Base-by-base conservation (phyloP, 2,113 vertebrate species). In the Lonchura striata region DNA sequence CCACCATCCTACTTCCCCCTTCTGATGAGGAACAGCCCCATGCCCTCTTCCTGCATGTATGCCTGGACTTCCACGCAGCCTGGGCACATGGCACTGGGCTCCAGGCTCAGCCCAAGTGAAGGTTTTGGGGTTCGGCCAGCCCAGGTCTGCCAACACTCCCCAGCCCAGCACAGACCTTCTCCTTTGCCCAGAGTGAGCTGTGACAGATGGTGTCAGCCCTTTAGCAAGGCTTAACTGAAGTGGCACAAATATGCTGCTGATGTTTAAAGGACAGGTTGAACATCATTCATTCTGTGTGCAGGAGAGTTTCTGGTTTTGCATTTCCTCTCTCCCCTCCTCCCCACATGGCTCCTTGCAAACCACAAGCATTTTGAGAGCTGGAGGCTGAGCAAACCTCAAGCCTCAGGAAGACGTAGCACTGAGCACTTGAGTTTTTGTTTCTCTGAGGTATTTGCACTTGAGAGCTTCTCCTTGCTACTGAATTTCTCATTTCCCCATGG, bases 401-500 rank as follows among this genome's bases (percentile, higher is more conserved):
- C 64, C 81, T 93, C 78, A 70, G 14, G 6, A 96, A 93, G 86
- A 91, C 0, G 10, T 74, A 91, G 81, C 59, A 83, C 41, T 50
- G 90, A 96, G 78, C 78, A 72, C 92, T 86, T 87, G n/a, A 75
- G 50, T 46, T 94, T 93, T 80, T 90, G 88, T 86, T 94, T 96
- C 92, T 92, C 94, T 77, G 72, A 94, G 92, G 95, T 95, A 96
- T 90, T 85, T 92, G 76, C 78, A 94, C 91, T 94, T 90, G 90
- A 94, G 96, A 94, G 92, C 93, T 93, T 82, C 89, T 88, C 83
- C 66, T 93, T 70, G 95, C 92, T 95, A 78, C 91, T 87, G 94
- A 95, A 94, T 96, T 95, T 95, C 92, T 81, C 82, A 96, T 95
- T 96, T 96, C 97, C 94, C 95, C 56, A 61, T 47, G 77, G 97